These are phyloP conservation scores for Nothocercus nigrocapillus DNA, from an alignment of 2,113 vertebrate species.

Conservation along the genomic window DNA sequence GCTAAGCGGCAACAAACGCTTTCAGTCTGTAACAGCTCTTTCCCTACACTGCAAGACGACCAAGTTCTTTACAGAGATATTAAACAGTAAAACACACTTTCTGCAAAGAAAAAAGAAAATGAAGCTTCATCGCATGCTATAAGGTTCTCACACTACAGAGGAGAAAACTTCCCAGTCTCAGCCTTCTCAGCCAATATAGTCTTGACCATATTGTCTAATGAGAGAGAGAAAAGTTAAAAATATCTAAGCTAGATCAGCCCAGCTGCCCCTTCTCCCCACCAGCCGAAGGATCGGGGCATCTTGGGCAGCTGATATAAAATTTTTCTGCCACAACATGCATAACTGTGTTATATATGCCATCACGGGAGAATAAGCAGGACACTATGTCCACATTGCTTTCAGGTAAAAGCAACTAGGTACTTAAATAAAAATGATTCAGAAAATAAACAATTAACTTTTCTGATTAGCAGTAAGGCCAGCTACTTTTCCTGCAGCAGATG, in stretches of 20 bases:
- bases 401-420: not conserved
- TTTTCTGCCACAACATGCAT: not conserved
- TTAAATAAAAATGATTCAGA: not conserved
- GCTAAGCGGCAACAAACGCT: not conserved
- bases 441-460: not conserved
- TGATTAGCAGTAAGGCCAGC: not conserved
- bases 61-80: not conserved
- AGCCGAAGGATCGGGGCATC: not conserved
- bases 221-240: not conserved
- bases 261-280: accelerated
- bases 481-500: not conserved
- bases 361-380: not conserved
- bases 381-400: not conserved
- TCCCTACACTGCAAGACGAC: not conserved
- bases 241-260: not conserved
- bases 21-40: not conserved
- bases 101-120: not conserved
- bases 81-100: not conserved
- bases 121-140: not conserved
- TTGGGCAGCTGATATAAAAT: not conserved
- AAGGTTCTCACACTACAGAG: not conserved
- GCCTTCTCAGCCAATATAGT: no score
- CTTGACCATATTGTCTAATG: not conserved
- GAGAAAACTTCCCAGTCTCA: not conserved
- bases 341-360: not conserved